Conservation (phyloP, 1,140 invertebrate species). For the Philotrypesis tridentata region DNA sequence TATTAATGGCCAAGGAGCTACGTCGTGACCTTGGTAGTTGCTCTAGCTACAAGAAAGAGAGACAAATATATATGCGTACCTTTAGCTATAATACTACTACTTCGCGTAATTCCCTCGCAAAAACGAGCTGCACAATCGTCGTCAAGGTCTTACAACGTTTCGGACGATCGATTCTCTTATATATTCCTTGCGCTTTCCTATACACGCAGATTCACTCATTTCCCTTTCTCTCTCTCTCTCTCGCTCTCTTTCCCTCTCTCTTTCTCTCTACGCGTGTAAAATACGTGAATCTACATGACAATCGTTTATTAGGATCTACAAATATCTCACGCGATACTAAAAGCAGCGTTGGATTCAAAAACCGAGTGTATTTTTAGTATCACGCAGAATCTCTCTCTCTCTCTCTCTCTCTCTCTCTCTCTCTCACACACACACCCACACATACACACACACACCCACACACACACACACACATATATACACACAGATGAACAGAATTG, state of each 20-base stretch:
- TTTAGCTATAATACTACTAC: neutral
- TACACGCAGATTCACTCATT: neutral
- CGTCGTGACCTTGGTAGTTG: neutral
- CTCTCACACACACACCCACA: too few species aligned
- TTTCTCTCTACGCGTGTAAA: neutral
- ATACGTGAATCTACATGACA: too few species aligned
- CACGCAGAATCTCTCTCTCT: too few species aligned
- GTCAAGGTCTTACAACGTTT: neutral
- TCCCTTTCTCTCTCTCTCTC: neutral
- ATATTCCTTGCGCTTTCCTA: neutral
- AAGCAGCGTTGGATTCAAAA: neutral
- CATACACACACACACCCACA: too few species aligned
- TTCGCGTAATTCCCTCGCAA: neutral
- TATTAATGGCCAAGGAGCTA: neutral
- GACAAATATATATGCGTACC: neutral
- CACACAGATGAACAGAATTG: too few species aligned
- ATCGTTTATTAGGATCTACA: neutral
- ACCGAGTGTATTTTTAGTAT: neutral
- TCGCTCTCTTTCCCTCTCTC: neutral
- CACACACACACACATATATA: too few species aligned
- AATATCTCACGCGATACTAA: neutral
- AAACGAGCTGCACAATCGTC: neutral
- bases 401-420: too few species aligned
- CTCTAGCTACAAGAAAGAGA: neutral
- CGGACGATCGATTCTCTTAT: neutral